Percentiles rank a stretch among this genome's conserved stretches.
phyloP scores from a whole-genome alignment of 2,888 invertebrate species.

The Drosophila aldrichi region DNA sequence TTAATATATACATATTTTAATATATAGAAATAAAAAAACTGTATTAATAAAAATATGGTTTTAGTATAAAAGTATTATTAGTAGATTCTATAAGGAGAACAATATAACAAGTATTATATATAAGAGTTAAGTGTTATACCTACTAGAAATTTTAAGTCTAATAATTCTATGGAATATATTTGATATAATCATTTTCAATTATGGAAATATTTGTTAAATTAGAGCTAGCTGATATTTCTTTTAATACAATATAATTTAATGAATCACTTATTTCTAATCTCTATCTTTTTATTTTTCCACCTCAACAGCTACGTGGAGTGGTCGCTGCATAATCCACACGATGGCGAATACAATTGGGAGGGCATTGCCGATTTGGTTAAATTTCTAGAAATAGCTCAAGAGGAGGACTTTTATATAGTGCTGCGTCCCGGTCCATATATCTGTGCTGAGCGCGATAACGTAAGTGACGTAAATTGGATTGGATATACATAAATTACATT shows the following conservation, averaged over 20 bases:
- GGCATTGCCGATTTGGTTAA: slow-evolving; percentile 89
- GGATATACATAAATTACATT: background rate
- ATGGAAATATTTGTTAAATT: background rate
- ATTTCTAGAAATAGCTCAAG: slow-evolving; percentile 90
- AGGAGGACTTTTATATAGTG: slow-evolving; percentile 92
- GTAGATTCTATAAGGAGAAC: too few species aligned
- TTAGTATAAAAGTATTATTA: background rate
- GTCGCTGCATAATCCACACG: slow-evolving; percentile 93
- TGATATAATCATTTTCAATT: too few species aligned
- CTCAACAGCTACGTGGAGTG: slow-evolving; percentile 92
- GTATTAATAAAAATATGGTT: too few species aligned
- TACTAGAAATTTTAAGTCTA: background rate
- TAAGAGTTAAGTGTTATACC: background rate
- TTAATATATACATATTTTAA: too few species aligned
- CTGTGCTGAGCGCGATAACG: slow-evolving; percentile 94
- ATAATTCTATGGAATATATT: background rate
- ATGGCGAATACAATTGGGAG: slow-evolving; percentile 88
- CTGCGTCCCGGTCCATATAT: slow-evolving; percentile 96
- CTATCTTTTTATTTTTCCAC: too few species aligned
- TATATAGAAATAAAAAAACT: background rate
- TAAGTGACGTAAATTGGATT: slow-evolving; percentile 60
- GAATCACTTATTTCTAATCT: background rate
- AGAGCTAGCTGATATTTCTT: background rate
- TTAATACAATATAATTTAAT: too few species aligned
- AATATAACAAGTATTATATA: background rate